Base-by-base conservation (phyloP, 2,113 vertebrate species). In the Brevimyrus niger region DNA sequence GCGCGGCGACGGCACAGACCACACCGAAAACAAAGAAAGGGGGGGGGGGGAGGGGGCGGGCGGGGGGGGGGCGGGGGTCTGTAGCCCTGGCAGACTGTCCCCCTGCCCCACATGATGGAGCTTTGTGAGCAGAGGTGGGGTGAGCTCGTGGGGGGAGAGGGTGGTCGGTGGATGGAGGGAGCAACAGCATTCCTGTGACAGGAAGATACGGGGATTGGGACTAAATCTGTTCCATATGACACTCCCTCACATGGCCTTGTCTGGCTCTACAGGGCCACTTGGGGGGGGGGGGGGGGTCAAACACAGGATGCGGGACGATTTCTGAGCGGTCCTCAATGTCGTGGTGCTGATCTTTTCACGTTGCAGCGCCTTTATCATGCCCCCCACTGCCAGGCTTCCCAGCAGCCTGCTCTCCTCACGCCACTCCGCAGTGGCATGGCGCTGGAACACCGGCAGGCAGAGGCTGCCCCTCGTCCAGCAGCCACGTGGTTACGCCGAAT, bases 151-250 rank as follows among this genome's bases (percentile, higher is more conserved):
- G 53, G 53, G 53, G 47, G 23, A 1, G 15, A 1, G 13, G 50
- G 87, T 35, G 92, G 95, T 93, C 93, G 94, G 94, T 92, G 92
- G 92, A 88, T 91, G 91, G 90, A 51, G 93, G 88, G 91, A 95
- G 94, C 92, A 93, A 31, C 73, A 92, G 92, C 96, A 96, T 96
- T 97, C 96, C 96, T 96, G 4, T 89, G 92, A 92, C 93, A 92
- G 95, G 95, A 96, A 94, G 95, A 94, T 94, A 96, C 92, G 91
- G 92, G 47, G 94, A 94, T 95, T 94, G 93, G 93, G 86, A 96
- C 97, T 97, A 97, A 98, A 98, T 96, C 98, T 97, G 95, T 96
- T 96, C 96, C 97, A 96, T 98, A 98, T 98, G 98, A 98, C 96
- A 96, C 94, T 94, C 94, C 93, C 96, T 98, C 97, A 98, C 96